phyloP scores from a whole-genome alignment of 2,797 vertebrate genomes.

The Rallus crepitans region DNA sequence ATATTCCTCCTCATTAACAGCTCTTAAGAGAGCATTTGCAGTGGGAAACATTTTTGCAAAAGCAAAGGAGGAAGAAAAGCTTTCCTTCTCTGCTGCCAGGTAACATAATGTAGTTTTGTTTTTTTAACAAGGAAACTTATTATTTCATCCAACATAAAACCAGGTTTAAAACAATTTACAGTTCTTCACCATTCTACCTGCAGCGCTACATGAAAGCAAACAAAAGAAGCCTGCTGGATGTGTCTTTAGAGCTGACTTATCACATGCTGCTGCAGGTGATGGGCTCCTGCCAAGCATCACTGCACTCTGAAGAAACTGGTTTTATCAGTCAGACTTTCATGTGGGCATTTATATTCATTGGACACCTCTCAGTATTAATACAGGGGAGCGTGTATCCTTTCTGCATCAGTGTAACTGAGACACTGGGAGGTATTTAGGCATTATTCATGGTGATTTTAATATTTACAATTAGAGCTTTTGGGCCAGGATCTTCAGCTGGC shows the following conservation, averaged over 20 bases:
- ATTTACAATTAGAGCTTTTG: constrained; percentile 24
- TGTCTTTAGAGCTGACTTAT: neutral
- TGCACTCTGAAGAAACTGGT: neutral
- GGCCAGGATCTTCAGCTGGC: constrained; percentile 27
- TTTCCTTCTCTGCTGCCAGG: neutral
- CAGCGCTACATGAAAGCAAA: constrained; percentile 30
- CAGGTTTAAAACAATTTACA: constrained; percentile 25
- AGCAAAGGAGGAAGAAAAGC: neutral
- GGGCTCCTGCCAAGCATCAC: constrained; percentile 44
- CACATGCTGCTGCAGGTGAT: constrained; percentile 44
- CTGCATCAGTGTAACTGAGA: neutral
- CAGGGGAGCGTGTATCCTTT: neutral
- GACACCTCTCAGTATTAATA: neutral
- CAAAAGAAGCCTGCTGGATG: constrained; percentile 17
- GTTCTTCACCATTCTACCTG: neutral
- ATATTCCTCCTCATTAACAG: neutral
- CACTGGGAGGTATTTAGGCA: neutral
- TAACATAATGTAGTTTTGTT: neutral
- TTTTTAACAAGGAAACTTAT: neutral
- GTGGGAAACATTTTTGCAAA: neutral
- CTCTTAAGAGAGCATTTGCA: neutral
- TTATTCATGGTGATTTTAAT: constrained; percentile 36
- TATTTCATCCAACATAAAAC: neutral
- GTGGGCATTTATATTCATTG: constrained; percentile 42
- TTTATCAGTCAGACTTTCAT: constrained; percentile 16